Percentiles rank a stretch among this genome's conserved stretches.
Evolutionary conservation across 2,797 vertebrate species (phyloP).

Genomic region (Pogonophryne albipinna): DNA sequence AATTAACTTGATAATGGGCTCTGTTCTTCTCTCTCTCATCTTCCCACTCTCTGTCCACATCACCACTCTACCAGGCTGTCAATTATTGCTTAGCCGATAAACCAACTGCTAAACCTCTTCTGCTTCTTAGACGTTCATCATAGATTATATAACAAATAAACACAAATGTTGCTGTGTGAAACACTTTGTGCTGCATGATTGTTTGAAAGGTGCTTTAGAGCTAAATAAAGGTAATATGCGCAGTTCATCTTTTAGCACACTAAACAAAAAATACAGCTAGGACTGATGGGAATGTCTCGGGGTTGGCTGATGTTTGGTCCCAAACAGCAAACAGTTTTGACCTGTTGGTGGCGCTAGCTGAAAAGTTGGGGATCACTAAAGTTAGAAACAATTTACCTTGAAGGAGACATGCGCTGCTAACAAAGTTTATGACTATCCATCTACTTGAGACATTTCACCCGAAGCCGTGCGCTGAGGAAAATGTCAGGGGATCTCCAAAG

Average conservation of each 20-base stretch:
- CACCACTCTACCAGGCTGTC: conserved; percentile 11
- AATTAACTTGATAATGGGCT: conserved; percentile 82
- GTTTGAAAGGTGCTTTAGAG: too few species aligned
- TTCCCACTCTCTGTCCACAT: conserved; percentile 35
- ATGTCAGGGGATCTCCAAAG: not conserved
- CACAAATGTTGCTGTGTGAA: too few species aligned
- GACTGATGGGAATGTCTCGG: not conserved
- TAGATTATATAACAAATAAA: not conserved
- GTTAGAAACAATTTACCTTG: not conserved
- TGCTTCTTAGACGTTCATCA: not conserved
- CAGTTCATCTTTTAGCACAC: too few species aligned
- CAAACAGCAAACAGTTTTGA: not conserved
- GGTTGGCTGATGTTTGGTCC: not conserved
- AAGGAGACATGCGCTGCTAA: not conserved
- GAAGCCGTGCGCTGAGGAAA: not conserved
- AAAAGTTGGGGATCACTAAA: not conserved
- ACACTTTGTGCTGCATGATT: too few species aligned
- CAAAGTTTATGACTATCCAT: not conserved
- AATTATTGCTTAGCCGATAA: conserved; percentile 29
- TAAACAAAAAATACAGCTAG: not conserved
- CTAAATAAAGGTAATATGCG: too few species aligned
- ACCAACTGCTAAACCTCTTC: conserved; percentile 9
- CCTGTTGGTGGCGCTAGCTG: not conserved
- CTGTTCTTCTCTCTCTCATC: conserved; percentile 53
- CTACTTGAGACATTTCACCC: not conserved